Evolutionary conservation across 2,113 vertebrate species (phyloP).

Genomic region (Enhydra lutris): DNA sequence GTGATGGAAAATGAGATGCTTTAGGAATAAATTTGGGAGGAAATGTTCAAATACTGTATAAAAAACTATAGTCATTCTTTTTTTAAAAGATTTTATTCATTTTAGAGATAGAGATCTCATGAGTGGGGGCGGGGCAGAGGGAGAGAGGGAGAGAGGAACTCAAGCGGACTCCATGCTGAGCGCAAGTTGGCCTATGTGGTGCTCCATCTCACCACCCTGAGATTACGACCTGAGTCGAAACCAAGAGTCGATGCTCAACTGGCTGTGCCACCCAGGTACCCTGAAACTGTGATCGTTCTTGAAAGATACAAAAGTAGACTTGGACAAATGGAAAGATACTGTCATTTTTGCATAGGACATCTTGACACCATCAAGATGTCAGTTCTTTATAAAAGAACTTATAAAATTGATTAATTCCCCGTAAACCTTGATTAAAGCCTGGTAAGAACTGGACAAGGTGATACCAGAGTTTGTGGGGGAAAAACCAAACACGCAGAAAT

Average conservation of each 20-base stretch:
- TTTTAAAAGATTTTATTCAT: not conserved
- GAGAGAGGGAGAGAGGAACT: not conserved
- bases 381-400: not conserved
- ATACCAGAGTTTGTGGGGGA: not conserved
- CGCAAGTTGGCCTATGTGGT: not conserved
- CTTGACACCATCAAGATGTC: not conserved
- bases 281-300: not conserved
- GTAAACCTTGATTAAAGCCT: not conserved
- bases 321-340: not conserved
- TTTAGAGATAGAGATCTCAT: not conserved
- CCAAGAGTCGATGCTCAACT: not conserved
- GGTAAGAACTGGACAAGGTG: not conserved
- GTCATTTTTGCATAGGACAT: not conserved
- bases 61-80: not conserved
- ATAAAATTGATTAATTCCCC: not conserved
- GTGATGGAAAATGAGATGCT: not conserved
- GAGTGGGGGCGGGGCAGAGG: not conserved
- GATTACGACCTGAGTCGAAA: not conserved
- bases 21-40: not conserved
- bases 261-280: not conserved
- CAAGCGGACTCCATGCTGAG: not conserved
- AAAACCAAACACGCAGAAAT: not conserved
- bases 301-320: not conserved
- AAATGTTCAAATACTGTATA: not conserved
- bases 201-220: not conserved